A percentile compares a stretch with the other conserved stretches of the same genome.
Conservation (phyloP, 92 coral and sea anemone species). For the Phenganax marumi region DNA sequence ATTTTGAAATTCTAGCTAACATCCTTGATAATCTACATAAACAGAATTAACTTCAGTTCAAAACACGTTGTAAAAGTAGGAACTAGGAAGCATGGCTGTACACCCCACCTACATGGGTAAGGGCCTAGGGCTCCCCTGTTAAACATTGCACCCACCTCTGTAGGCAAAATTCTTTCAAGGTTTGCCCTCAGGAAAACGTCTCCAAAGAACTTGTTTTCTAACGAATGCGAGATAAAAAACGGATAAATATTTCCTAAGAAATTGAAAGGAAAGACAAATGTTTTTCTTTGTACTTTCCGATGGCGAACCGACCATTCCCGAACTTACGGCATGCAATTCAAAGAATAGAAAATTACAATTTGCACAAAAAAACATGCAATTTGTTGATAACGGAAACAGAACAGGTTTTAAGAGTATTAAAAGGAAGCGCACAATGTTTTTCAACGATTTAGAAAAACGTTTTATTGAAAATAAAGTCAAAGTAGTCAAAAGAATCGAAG, state of each 20-base stretch:
- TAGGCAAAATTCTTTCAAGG: conserved; percentile 68
- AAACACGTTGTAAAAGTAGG: too few species aligned
- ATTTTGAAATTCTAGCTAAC: conserved; percentile 68
- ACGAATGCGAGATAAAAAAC: neutral
- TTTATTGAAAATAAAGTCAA: too few species aligned
- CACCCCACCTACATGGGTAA: too few species aligned
- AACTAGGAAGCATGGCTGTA: too few species aligned
- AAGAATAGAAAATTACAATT: neutral
- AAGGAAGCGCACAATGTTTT: too few species aligned
- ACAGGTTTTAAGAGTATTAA: too few species aligned
- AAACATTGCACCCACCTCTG: conserved; percentile 51
- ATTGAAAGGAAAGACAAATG: neutral
- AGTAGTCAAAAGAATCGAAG: too few species aligned
- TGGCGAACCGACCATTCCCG: neutral
- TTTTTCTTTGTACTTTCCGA: neutral
- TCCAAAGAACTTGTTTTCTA: conserved; percentile 67
- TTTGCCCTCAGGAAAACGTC: conserved; percentile 63
- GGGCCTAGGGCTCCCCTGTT: neutral
- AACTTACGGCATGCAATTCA: neutral
- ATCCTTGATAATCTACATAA: conserved; percentile 62
- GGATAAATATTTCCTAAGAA: neutral
- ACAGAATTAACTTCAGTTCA: neutral
- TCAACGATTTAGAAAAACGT: too few species aligned
- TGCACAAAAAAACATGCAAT: neutral
- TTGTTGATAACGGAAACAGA: too few species aligned